A percentile compares a stretch with the other conserved stretches of the same genome.
Evolutionary conservation across 2,888 invertebrate species (phyloP).

Genomic region (Agonum fuliginosum): DNA sequence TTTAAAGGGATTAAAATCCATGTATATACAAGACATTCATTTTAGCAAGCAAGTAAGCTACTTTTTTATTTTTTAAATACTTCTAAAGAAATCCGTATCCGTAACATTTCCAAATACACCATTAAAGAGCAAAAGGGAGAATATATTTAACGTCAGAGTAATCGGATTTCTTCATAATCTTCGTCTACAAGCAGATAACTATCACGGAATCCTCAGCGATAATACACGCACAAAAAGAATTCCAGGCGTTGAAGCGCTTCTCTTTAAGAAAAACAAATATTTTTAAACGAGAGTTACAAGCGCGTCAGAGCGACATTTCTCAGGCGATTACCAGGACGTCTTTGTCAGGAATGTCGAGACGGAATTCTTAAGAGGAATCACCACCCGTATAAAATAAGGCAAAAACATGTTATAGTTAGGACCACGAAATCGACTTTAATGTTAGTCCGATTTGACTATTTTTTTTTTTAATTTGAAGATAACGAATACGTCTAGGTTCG

Average conservation of each 20-base stretch:
- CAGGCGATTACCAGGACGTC: conserved; percentile 46
- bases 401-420: too few species aligned
- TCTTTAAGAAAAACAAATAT: conserved; percentile 50
- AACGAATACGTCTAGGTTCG: too few species aligned
- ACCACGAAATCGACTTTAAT: too few species aligned
- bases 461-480: too few species aligned
- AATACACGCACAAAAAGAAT: conserved; percentile 40
- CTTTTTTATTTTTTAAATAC: neutral
- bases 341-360: conserved; percentile 40
- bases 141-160: conserved; percentile 27
- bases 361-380: too few species aligned
- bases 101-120: too few species aligned
- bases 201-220: conserved; percentile 1
- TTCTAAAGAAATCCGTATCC: neutral
- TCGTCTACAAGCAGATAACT: conserved; percentile 31
- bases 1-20: conserved; percentile 20
- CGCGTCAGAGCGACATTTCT: conserved; percentile 39
- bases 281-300: conserved; percentile 30
- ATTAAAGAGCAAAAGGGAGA: conserved; percentile 3
- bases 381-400: too few species aligned
- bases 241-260: conserved; percentile 28
- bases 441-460: too few species aligned
- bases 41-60: conserved; percentile 7
- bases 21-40: conserved; percentile 15
- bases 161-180: conserved; percentile 47